Percentiles rank a stretch among this genome's conserved stretches.
phyloP scores from a whole-genome alignment of 2,888 invertebrate species.

The Achlya flavicornis region DNA sequence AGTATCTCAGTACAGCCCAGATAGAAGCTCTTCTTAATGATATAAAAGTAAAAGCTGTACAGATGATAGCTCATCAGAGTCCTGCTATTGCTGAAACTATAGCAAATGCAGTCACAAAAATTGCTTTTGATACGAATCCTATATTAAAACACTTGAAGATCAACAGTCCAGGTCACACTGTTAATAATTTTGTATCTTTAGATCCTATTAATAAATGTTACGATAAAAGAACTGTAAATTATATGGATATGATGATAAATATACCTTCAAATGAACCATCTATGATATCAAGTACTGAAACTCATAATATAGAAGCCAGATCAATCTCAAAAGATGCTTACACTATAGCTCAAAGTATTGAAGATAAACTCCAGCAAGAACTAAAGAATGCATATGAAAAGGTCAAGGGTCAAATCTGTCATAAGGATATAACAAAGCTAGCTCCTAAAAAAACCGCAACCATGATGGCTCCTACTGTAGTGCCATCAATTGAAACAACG shows the following conservation, averaged over 20 bases:
- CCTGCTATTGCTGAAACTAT: constrained; percentile 46
- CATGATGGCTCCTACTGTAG: constrained; percentile 17
- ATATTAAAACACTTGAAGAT: constrained; percentile 31
- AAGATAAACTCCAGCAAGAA: constrained; percentile 48
- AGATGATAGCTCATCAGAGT: constrained; percentile 44
- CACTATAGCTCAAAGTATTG: constrained; percentile 45
- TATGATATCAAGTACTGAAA: constrained; percentile 19
- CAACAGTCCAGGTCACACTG: constrained; percentile 18
- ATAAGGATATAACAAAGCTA: constrained; percentile 28
- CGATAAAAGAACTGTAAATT: constrained; percentile 25
- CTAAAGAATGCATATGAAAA: constrained; percentile 50
- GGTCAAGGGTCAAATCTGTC: constrained; percentile 19
- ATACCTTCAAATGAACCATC: constrained; percentile 17
- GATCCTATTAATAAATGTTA: constrained; percentile 21
- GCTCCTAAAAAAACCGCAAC: constrained; percentile 36
- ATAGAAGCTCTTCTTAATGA: constrained; percentile 58
- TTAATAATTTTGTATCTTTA: constrained; percentile 30
- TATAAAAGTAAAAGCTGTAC: constrained; percentile 54
- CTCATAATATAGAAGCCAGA: constrained; percentile 34
- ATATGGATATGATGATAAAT: constrained; percentile 12
- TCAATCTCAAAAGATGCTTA: constrained; percentile 43
- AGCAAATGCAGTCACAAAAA: constrained; percentile 50
- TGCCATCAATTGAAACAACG: constrained; percentile 12
- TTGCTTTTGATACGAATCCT: constrained; percentile 43
- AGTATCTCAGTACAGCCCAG: constrained; percentile 44